Percentiles rank a stretch among this genome's conserved stretches.
These are phyloP conservation scores for Threskiornis aethiopicus DNA, from an alignment of 2,797 vertebrate genomes.

Conservation along the genomic window DNA sequence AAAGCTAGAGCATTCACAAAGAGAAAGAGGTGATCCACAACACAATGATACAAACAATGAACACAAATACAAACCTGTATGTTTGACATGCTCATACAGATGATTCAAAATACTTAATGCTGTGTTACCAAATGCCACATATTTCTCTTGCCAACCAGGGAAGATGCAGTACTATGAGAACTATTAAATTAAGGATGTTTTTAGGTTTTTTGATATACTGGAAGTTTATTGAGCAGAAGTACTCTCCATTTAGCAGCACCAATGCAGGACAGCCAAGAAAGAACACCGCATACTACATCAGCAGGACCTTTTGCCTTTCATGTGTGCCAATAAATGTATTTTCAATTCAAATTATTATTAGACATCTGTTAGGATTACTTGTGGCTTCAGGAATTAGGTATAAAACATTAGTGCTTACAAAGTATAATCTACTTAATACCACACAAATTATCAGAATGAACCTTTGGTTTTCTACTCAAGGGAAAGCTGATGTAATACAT, in stretches of 20 bases:
- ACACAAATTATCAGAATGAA: background rate
- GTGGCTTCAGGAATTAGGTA: background rate
- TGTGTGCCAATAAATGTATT: background rate
- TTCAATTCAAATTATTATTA: slow-evolving; percentile 8
- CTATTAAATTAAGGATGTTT: slow-evolving; percentile 21
- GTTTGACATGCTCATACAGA: slow-evolving; percentile 18
- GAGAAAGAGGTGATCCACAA: background rate
- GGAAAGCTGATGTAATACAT: slow-evolving; percentile 12
- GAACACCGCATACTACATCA: background rate
- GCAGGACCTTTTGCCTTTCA: background rate
- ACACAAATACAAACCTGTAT: slow-evolving; percentile 35
- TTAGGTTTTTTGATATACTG: background rate
- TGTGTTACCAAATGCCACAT: slow-evolving; percentile 49
- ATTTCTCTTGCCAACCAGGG: slow-evolving; percentile 21
- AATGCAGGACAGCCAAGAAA: background rate
- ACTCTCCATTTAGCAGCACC: background rate
- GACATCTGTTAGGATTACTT: background rate
- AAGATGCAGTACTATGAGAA: background rate
- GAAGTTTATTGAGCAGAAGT: background rate
- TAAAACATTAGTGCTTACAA: slow-evolving; percentile 6
- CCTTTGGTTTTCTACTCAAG: background rate
- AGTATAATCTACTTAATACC: slow-evolving; percentile 12
- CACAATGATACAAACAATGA: too few species aligned
- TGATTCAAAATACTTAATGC: slow-evolving; percentile 57
- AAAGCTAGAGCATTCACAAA: background rate